Evolutionary conservation across 2,888 invertebrate species (phyloP).

Genomic region (Blastobasis adustella): DNA sequence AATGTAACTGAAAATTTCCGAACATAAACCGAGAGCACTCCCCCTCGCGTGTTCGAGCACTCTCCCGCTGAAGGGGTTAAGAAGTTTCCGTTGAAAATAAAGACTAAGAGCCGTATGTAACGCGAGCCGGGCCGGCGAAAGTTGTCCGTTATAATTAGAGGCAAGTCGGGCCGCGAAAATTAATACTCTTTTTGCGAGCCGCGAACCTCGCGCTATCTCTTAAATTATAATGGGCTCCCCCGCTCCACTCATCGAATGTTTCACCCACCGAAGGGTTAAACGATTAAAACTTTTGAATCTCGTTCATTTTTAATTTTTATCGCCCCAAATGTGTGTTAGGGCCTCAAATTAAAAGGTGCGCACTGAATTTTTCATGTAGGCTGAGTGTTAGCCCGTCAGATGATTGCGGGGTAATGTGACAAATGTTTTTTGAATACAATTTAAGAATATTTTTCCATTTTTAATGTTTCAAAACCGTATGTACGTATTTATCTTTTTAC

Average conservation of each 20-base stretch:
- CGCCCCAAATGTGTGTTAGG: neutral
- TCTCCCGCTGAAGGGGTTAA: conserved; percentile 11
- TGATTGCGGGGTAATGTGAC: too few relatives aligned
- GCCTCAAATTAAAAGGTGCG: too few relatives aligned
- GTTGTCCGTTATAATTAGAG: conserved; percentile 58
- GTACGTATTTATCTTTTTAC: too few relatives aligned
- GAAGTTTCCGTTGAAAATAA: conserved; percentile 41
- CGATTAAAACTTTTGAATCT: too few relatives aligned
- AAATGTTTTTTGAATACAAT: too few relatives aligned
- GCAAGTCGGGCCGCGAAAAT: conserved; percentile 44
- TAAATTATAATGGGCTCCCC: neutral
- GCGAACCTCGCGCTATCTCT: conserved; percentile 12
- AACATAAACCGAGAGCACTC: too few relatives aligned
- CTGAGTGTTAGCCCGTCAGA: too few relatives aligned
- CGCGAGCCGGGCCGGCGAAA: conserved; percentile 50
- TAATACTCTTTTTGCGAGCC: conserved; percentile 48
- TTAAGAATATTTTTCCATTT: too few relatives aligned
- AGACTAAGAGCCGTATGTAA: conserved; percentile 48
- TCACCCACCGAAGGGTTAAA: neutral
- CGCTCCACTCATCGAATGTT: neutral
- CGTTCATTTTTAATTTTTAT: neutral
- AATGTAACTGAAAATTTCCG: too few relatives aligned
- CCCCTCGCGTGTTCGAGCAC: too few relatives aligned
- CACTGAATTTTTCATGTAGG: too few relatives aligned
- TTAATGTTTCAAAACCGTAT: too few relatives aligned